Evolutionary conservation across 2,888 invertebrate species (phyloP).

Genomic region (Diachrysia chrysitis): DNA sequence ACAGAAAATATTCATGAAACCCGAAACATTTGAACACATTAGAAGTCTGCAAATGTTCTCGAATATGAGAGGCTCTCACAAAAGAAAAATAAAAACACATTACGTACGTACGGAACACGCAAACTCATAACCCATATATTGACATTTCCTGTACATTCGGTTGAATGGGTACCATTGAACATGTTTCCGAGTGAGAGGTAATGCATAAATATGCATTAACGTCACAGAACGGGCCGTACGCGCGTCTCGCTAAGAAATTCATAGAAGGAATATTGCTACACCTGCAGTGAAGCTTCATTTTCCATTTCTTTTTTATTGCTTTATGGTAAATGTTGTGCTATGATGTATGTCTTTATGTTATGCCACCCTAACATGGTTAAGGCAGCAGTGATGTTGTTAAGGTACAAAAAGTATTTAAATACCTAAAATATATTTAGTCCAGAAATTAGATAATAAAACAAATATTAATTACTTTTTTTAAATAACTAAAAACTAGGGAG

Average conservation of each 20-base stretch:
- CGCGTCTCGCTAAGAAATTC: conserved; percentile 48
- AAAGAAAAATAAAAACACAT: conserved; percentile 3
- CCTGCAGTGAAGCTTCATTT: conserved; percentile 25
- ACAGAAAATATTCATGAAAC: not conserved
- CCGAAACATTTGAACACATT: not conserved
- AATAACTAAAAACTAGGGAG: no score
- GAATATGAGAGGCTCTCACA: not conserved
- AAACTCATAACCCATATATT: conserved; percentile 13
- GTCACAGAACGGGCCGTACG: conserved; percentile 32
- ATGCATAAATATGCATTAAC: conserved; percentile 55
- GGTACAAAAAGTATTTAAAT: no score
- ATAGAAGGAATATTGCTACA: conserved; percentile 26
- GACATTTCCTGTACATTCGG: conserved; percentile 18
- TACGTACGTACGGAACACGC: not conserved
- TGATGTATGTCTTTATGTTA: conserved; percentile 9
- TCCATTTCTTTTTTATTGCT: conserved; percentile 11
- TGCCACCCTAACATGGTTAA: no score
- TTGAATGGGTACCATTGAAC: conserved; percentile 29
- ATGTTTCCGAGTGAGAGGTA: conserved; percentile 20
- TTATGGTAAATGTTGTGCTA: conserved; percentile 8
- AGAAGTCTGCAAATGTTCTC: conserved; percentile 1
- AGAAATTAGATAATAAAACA: no score
- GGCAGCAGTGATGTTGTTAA: no score
- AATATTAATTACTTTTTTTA: no score
- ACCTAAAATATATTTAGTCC: no score